Conservation (phyloP, 1,140 invertebrate genomes). For the Pseudomyrmex sp. region DNA sequence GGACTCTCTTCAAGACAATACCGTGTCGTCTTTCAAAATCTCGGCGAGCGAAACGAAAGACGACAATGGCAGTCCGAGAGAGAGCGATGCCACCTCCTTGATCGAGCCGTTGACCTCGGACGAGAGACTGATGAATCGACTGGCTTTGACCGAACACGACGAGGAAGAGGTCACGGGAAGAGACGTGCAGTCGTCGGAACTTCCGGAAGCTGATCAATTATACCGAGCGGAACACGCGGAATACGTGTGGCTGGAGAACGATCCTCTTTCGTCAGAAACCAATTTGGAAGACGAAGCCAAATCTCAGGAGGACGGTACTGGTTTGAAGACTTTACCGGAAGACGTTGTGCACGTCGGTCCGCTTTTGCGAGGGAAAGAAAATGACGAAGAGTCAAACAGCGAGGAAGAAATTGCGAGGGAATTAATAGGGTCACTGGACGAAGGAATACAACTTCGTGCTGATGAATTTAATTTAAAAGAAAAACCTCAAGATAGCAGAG, state of each 20-base stretch:
- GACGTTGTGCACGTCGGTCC: background rate
- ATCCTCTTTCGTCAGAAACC: conserved; percentile 6
- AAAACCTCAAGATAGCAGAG: background rate
- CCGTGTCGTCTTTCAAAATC: conserved; percentile 77
- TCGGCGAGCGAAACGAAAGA: conserved; percentile 58
- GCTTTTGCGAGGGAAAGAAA: background rate
- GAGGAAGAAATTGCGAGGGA: conserved; percentile 59
- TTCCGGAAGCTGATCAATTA: conserved; percentile 28
- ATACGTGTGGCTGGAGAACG: conserved; percentile 10
- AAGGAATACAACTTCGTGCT: conserved; percentile 5
- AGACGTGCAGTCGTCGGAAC: background rate
- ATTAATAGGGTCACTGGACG: conserved; percentile 29
- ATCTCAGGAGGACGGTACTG: background rate
- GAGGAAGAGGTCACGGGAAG: background rate
- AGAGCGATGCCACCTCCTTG: conserved; percentile 65
- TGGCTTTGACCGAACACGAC: background rate
- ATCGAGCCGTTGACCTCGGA: conserved; percentile 53
- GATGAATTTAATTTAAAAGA: conserved; percentile 7
- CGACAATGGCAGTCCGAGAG: conserved; percentile 23
- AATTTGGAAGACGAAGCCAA: background rate
- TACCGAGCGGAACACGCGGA: conserved; percentile 38
- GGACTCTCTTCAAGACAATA: conserved; percentile 80
- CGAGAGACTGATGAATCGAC: conserved; percentile 40
- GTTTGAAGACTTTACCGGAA: background rate
- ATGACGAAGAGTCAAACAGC: conserved; percentile 5